Evolutionary conservation across 2,888 invertebrate genomes (phyloP).

Genomic region (Itoplectis maculator): DNA sequence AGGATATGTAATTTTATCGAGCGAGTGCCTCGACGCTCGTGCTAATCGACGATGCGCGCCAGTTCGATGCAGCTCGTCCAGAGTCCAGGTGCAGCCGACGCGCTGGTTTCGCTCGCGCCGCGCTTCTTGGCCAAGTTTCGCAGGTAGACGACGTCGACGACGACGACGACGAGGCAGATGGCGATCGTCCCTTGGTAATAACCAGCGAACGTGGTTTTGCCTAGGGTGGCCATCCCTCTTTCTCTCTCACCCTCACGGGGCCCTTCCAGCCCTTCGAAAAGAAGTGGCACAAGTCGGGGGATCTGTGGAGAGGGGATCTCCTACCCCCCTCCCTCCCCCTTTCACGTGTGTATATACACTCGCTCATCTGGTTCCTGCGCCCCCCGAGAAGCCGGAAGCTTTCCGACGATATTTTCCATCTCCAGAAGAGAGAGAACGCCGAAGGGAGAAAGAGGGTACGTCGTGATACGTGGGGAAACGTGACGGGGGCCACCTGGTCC

Average conservation of each 20-base stretch:
- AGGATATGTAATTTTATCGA: slow-evolving; percentile 30
- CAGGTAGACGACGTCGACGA: slow-evolving; percentile 77
- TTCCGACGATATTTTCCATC: slow-evolving; percentile 19
- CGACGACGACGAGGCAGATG: slow-evolving; percentile 80
- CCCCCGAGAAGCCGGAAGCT: slow-evolving; percentile 22
- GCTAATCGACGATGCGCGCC: slow-evolving; percentile 45
- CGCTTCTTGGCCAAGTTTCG: slow-evolving; percentile 71
- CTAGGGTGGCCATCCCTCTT: slow-evolving; percentile 67
- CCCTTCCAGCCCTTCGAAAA: slow-evolving; percentile 57
- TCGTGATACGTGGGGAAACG: slow-evolving; percentile 60
- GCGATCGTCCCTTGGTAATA: slow-evolving; percentile 75
- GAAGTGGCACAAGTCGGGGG: slow-evolving; percentile 64
- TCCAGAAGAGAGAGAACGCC: neutral
- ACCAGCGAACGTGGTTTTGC: slow-evolving; percentile 63
- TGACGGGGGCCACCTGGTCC: slow-evolving; percentile 59
- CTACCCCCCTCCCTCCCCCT: slow-evolving; percentile 27
- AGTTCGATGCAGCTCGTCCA: slow-evolving; percentile 42
- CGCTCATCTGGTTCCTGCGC: slow-evolving; percentile 18
- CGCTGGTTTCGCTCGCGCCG: slow-evolving; percentile 52
- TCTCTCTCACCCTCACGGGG: slow-evolving; percentile 42
- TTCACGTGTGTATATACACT: neutral
- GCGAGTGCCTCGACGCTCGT: slow-evolving; percentile 12
- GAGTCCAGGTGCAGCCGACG: slow-evolving; percentile 64
- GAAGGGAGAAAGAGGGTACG: slow-evolving; percentile 31
- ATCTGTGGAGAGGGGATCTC: no score